These are phyloP conservation scores for Neotoma lepida DNA, from an alignment of 2,113 vertebrate species.

Conservation along the genomic window DNA sequence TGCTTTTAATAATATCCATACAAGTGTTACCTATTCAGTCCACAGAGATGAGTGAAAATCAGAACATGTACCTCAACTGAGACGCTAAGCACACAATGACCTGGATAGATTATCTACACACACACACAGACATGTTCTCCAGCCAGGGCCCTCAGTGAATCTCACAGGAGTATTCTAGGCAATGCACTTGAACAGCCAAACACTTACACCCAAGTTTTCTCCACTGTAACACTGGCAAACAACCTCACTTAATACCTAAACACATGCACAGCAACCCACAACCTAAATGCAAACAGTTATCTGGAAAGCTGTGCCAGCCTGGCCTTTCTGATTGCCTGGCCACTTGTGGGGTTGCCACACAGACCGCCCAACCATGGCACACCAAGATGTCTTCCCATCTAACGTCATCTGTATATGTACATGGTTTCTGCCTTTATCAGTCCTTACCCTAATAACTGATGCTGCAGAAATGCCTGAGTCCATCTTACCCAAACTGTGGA, in stretches of 20 bases:
- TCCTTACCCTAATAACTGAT: not conserved
- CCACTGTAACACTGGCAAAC: not conserved
- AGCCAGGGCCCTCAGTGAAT: not conserved
- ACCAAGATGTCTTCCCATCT: not conserved
- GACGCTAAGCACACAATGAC: not conserved
- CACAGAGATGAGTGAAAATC: not conserved
- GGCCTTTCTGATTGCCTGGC: not conserved
- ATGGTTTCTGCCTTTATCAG: not conserved
- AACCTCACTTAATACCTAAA: not conserved
- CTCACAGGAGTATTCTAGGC: not conserved
- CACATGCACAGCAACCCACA: not conserved
- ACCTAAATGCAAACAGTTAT: not conserved
- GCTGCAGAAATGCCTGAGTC: accelerated
- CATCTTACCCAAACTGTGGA: not conserved
- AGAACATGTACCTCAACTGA: not conserved
- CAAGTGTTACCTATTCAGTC: not conserved
- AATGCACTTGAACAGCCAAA: not conserved
- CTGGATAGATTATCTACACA: not conserved
- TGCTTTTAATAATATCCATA: not conserved
- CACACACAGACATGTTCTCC: not conserved
- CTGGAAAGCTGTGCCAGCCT: not conserved
- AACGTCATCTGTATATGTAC: not conserved
- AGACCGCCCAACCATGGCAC: not conserved
- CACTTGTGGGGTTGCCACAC: not conserved
- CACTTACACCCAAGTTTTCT: not conserved